Evolutionary conservation across 2,888 invertebrate species (phyloP).

Genomic region (Chalcosyrphus nemorum): DNA sequence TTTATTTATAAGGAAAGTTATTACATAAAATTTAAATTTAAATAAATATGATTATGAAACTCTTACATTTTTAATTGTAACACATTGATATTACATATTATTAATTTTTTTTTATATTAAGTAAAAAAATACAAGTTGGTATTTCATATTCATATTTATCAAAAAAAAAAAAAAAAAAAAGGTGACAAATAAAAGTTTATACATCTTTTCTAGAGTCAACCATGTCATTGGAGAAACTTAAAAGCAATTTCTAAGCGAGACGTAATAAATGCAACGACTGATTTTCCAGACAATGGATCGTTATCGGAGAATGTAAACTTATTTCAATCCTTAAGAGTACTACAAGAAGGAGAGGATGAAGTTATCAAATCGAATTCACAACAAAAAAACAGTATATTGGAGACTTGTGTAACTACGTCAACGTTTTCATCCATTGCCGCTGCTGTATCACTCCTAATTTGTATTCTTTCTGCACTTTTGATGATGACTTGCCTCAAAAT

Average conservation of each 20-base stretch:
- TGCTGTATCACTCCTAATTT: constrained; percentile 87
- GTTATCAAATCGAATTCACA: constrained; percentile 73
- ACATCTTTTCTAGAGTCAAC: constrained; percentile 90
- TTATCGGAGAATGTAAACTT: constrained; percentile 94
- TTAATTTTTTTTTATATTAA: too few relatives aligned
- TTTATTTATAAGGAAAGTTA: too few relatives aligned
- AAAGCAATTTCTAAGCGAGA: constrained; percentile 91
- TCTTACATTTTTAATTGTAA: too few relatives aligned
- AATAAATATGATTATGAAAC: too few relatives aligned
- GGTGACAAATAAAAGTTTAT: too few relatives aligned
- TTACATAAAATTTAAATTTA: too few relatives aligned
- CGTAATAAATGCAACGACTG: constrained; percentile 82
- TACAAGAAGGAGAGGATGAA: constrained; percentile 90
- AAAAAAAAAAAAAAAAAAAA: too few relatives aligned
- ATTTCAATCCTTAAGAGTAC: constrained; percentile 93
- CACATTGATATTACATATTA: too few relatives aligned
- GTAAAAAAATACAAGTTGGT: too few relatives aligned
- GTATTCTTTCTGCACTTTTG: constrained; percentile 88
- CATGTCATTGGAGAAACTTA: constrained; percentile 95
- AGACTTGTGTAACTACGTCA: constrained; percentile 86
- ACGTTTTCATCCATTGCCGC: constrained; percentile 88
- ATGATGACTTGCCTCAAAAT: constrained; percentile 90
- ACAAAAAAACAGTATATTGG: constrained; percentile 77
- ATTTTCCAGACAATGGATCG: constrained; percentile 80
- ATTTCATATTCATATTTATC: too few relatives aligned